A percentile compares a stretch with the other conserved stretches of the same genome.
phyloP scores from a whole-genome alignment of 2,113 vertebrate genomes.

The Heterotilapia buettikoferi region DNA sequence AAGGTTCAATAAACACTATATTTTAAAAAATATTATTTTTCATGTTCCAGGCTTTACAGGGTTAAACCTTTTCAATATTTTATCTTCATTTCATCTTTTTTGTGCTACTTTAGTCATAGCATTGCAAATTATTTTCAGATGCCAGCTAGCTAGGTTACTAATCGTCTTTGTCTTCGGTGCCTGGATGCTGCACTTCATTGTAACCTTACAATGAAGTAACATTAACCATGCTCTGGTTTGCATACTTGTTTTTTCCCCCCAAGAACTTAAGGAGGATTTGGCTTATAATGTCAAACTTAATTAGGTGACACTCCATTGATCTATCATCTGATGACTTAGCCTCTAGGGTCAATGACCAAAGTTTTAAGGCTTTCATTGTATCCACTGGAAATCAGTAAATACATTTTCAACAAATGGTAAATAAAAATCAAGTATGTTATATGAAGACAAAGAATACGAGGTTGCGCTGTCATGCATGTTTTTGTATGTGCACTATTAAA shows the following conservation, averaged over 20 bases:
- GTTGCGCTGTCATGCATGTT: neutral
- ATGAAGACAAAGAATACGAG: neutral
- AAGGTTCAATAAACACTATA: neutral
- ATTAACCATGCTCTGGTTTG: neutral
- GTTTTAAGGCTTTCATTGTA: neutral
- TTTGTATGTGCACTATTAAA: neutral
- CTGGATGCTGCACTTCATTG: neutral
- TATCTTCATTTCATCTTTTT: neutral
- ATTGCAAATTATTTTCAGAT: neutral
- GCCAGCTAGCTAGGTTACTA: neutral
- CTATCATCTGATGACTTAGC: neutral
- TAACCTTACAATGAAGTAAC: neutral
- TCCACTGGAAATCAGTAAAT: neutral
- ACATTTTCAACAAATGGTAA: neutral
- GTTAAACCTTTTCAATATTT: neutral
- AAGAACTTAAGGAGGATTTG: neutral
- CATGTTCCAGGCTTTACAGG: neutral
- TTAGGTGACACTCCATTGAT: neutral
- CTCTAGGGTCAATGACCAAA: neutral
- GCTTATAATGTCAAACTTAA: neutral
- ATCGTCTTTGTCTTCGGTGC: neutral
- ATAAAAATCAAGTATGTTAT: neutral
- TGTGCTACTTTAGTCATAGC: neutral
- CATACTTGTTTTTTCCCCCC: fast-evolving
- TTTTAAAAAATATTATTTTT: neutral